Evolutionary conservation across 1,140 invertebrate genomes (phyloP).

Genomic region (Ceratitis capitata): DNA sequence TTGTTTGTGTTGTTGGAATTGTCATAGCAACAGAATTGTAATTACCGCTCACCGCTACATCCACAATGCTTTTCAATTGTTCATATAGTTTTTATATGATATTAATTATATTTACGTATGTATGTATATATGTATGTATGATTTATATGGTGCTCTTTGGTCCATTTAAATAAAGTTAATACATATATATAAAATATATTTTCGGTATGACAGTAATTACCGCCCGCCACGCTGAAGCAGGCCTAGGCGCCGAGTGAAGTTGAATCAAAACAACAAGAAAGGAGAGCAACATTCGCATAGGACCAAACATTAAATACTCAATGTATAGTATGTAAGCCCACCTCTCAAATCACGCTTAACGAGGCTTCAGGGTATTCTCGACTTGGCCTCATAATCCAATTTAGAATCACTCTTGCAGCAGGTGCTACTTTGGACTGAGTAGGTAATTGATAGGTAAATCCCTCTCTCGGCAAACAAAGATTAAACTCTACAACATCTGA

Average conservation of each 20-base stretch:
- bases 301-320: too few species aligned
- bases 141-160: neutral
- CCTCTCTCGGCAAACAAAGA: too few species aligned
- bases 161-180: too few species aligned
- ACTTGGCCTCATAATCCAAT: too few species aligned
- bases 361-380: too few species aligned
- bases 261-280: constrained; percentile 46
- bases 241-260: neutral
- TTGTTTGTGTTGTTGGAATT: neutral
- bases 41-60: neutral
- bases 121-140: neutral
- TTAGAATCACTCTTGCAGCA: too few species aligned
- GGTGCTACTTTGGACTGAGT: too few species aligned
- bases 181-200: too few species aligned
- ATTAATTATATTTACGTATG: neutral
- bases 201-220: constrained; percentile 19
- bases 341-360: too few species aligned
- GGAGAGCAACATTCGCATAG: neutral
- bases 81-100: neutral
- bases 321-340: too few species aligned
- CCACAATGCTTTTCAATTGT: neutral
- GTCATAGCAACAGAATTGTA: neutral
- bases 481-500: too few species aligned
- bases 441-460: too few species aligned
- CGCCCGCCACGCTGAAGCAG: neutral